Evolutionary conservation across 2,888 invertebrate genomes (phyloP).

Genomic region (Pteria penguin): DNA sequence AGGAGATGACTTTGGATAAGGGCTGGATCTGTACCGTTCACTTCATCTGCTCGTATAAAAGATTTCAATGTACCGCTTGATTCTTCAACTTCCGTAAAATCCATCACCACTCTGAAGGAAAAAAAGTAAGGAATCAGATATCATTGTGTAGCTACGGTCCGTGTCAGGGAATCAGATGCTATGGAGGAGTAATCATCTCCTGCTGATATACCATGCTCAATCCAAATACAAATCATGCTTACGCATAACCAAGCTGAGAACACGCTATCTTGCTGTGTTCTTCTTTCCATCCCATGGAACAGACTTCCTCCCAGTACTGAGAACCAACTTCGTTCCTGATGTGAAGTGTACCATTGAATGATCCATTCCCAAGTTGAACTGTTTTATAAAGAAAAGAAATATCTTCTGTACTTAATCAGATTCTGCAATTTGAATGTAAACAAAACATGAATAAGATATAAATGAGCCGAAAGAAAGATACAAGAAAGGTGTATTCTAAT

Average conservation of each 20-base stretch:
- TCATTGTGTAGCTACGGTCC: too few relatives aligned
- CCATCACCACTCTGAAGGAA: conserved; percentile 1
- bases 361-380: conserved; percentile 57
- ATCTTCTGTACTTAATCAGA: too few relatives aligned
- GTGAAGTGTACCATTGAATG: conserved; percentile 50
- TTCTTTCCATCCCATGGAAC: conserved; percentile 62
- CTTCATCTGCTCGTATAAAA: not conserved
- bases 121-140: too few relatives aligned
- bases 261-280: conserved; percentile 55
- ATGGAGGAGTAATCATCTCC: too few relatives aligned
- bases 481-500: too few relatives aligned
- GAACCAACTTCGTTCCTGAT: conserved; percentile 50
- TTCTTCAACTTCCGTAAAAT: not conserved
- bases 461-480: too few relatives aligned
- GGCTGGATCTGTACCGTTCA: conserved; percentile 14
- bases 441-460: too few relatives aligned
- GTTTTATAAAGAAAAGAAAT: conserved; percentile 8
- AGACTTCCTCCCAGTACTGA: conserved; percentile 62
- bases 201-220: too few relatives aligned
- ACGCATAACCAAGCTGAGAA: conserved; percentile 64
- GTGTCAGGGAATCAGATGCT: too few relatives aligned
- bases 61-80: not conserved
- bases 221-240: too few relatives aligned
- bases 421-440: too few relatives aligned
- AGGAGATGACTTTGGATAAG: conserved; percentile 43